phyloP scores from a whole-genome alignment of 2,113 vertebrate genomes.

The Coptodon rendalli region DNA sequence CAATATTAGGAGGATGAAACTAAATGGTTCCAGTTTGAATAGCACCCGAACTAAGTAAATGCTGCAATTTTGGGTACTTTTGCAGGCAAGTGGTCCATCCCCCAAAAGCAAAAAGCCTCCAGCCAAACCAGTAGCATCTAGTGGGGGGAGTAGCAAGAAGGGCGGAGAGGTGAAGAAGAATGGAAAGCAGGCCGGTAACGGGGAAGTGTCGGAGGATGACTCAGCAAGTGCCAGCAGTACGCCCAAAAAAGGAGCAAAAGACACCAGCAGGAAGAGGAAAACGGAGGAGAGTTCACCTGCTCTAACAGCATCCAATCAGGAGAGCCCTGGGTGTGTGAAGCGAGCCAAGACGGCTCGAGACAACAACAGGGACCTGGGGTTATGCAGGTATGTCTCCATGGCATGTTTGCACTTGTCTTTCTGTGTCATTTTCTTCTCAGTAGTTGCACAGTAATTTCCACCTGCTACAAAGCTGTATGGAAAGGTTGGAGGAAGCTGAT shows the following conservation, averaged over 20 bases:
- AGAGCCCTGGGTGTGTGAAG: constrained; percentile 80
- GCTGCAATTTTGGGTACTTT: constrained; percentile 16
- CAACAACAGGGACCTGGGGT: constrained; percentile 86
- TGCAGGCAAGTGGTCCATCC: constrained; percentile 89
- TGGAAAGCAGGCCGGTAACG: constrained; percentile 78
- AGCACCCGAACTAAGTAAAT: background rate
- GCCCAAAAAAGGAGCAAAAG: constrained; percentile 84
- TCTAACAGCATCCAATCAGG: constrained; percentile 75
- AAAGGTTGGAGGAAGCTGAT: background rate
- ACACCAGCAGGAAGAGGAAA: constrained; percentile 85
- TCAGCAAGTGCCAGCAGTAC: constrained; percentile 79
- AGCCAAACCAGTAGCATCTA: constrained; percentile 61
- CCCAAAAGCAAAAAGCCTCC: constrained; percentile 89
- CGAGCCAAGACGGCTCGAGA: constrained; percentile 85
- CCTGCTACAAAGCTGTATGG: background rate
- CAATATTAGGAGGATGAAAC: background rate
- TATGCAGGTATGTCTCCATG: constrained; percentile 81
- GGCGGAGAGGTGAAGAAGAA: constrained; percentile 81
- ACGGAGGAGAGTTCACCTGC: constrained; percentile 77
- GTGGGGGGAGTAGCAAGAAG: constrained; percentile 72
- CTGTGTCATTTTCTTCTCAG: background rate
- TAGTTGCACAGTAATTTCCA: background rate
- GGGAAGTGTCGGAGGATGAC: constrained; percentile 85
- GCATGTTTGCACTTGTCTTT: constrained; percentile 1
- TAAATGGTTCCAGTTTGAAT: background rate